Evolutionary conservation across 2,888 invertebrate species (phyloP), one percentile per base, ranked within the genome.

Genomic region (Bombylius major): DNA sequence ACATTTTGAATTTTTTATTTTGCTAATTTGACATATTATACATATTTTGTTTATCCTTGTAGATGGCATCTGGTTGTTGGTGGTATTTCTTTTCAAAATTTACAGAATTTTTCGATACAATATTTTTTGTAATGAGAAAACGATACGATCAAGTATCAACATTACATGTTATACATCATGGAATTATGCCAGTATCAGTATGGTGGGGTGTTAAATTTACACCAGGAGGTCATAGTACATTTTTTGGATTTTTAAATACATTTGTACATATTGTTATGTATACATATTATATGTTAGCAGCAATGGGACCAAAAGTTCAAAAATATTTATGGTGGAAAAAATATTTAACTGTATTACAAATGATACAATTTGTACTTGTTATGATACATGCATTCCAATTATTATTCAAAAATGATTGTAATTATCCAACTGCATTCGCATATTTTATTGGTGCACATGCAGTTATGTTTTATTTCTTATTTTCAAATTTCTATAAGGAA

Each of bases 221-320:
- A 2, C 87, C 89, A 70, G 90, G 90, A 64, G 96, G 95, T 33
- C 94, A 96, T 75, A 87, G 89, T 32, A 87, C 91, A 5, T 96
- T 96, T 81, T 95, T 96, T 70, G 91, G 94, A 4, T 81, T 93
- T 74, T 76, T 95, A 59, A 96, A 96, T 76, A 91, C 93, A 0
- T 94, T 94, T 70, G 94, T 96, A 5, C 96, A 96, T 75, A 87
- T 95, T 63, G 77, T 95, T 57, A 96, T 96, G 96, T 96, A 96
- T 76, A 81, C 86, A 1, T 96, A 96, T 73, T 94, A 94, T 66
- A 75, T 95, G 70, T 74, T 95, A 65, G 87, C 95, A 2, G 95
- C 94, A 0, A 78, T 95, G 62, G 96, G 96, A 32, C 94, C 94
- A 1, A 78, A 80, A 58, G 81, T 91, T 59, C 89, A 90, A 72